A percentile compares a stretch with the other conserved stretches of the same genome.
These are phyloP conservation scores for Argentina silus DNA, from an alignment of 2,797 vertebrate species.

Conservation along the genomic window DNA sequence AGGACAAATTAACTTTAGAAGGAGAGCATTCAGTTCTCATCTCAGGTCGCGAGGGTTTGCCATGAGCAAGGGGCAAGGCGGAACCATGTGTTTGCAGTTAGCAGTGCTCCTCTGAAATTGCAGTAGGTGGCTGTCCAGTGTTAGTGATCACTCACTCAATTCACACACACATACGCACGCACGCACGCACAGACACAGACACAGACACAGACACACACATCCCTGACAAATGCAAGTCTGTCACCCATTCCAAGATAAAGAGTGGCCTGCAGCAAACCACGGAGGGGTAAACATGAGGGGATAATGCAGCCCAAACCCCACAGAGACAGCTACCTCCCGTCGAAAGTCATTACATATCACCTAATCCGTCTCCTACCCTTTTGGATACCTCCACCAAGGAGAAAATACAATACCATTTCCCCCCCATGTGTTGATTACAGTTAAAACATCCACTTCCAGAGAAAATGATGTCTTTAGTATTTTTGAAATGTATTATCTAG, in stretches of 20 bases:
- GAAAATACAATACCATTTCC: constrained; percentile 16
- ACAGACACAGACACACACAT: constrained; percentile 1
- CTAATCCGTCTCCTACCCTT: constrained; percentile 42
- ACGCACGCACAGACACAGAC: neutral
- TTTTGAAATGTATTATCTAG: neutral
- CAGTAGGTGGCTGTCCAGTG: constrained; percentile 18
- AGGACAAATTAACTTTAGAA: no score
- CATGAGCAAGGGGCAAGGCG: neutral
- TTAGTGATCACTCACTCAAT: constrained; percentile 56
- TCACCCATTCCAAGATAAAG: constrained; percentile 59
- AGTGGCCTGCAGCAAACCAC: constrained; percentile 55
- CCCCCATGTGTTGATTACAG: constrained; percentile 37
- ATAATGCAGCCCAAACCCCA: constrained; percentile 40
- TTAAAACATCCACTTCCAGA: constrained; percentile 25
- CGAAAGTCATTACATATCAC: constrained; percentile 50
- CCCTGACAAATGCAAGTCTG: constrained; percentile 61
- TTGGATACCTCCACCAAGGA: constrained; percentile 16
- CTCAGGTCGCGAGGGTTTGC: neutral
- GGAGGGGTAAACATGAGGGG: constrained; percentile 50
- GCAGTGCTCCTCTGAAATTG: constrained; percentile 6
- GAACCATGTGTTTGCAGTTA: neutral
- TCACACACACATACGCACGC: constrained; percentile 32
- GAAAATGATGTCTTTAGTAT: neutral
- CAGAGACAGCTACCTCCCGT: constrained; percentile 26
- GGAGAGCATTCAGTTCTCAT: neutral